A percentile compares a stretch with the other conserved stretches of the same genome.
Evolutionary conservation across 2,797 vertebrate genomes (phyloP).

Genomic region (Epinephelus malabaricus): DNA sequence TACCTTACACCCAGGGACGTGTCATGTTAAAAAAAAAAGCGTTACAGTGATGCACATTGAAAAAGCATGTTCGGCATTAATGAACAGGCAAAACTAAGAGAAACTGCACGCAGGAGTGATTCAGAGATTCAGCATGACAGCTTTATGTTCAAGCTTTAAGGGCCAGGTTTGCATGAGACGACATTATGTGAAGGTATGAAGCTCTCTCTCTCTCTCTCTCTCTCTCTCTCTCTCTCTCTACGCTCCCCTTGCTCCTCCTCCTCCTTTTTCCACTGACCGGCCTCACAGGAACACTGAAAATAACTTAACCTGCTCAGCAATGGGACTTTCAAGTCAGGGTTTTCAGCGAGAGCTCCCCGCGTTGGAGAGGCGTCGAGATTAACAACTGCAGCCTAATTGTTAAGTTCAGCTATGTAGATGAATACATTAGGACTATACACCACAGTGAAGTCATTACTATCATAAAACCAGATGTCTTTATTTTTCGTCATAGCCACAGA

Average conservation of each 20-base stretch:
- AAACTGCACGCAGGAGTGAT: constrained; percentile 35
- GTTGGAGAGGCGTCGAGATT: constrained; percentile 57
- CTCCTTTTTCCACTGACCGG: constrained; percentile 78
- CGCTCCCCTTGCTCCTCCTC: constrained; percentile 47
- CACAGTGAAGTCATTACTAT: constrained; percentile 81
- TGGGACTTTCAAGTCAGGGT: constrained; percentile 82
- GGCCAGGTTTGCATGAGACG: constrained; percentile 59
- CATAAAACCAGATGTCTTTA: constrained; percentile 82
- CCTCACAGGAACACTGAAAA: constrained; percentile 87
- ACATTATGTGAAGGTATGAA: constrained; percentile 68
- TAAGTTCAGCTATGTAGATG: constrained; percentile 64
- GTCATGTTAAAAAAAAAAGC: constrained; percentile 34
- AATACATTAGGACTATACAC: constrained; percentile 70
- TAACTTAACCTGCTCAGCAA: constrained; percentile 86
- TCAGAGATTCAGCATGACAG: constrained; percentile 42
- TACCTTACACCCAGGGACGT: constrained; percentile 27
- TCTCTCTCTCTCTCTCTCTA: constrained; percentile 37
- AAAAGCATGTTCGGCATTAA: constrained; percentile 40
- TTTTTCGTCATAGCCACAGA: constrained; percentile 75
- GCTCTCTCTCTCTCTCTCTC: constrained; percentile 25
- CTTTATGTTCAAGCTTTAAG: constrained; percentile 50
- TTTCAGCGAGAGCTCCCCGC: constrained; percentile 73
- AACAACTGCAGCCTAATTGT: constrained; percentile 59
- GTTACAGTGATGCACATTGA: background rate
- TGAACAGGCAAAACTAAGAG: constrained; percentile 40